Base-by-base conservation (phyloP, 2,113 vertebrate species). In the Cyphomyrus discorhynchus region DNA sequence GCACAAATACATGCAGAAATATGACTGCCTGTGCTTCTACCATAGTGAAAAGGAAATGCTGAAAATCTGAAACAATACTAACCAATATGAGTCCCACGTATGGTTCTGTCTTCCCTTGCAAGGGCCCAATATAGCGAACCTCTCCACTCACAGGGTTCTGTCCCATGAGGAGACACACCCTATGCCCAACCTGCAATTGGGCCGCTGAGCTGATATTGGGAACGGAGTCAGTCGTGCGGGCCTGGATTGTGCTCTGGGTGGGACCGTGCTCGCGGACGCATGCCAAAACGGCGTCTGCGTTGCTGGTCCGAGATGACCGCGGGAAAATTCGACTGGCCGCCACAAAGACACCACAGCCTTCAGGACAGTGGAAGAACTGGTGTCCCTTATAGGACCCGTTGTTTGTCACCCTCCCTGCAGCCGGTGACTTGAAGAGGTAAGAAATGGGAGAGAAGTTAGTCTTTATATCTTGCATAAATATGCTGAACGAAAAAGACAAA, bases 301-400 rank as follows among this genome's bases (percentile, higher is more conserved):
- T 83, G 5, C 53, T 88, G 50, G n/a, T 19, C 46, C 90, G 74
- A 0, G 91, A 90, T 88, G 90, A 93, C 46, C 74, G 92, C 0
- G 90, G 39, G 2, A 11, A 15, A 70, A 96, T 90, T 62, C 94
- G 94, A 49, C 90, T 96, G 91, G 92, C 93, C 0, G 96, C 92
- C 1, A 97, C 89, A 24, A 97, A 97, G 47, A 96, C 94, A 13
- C 93, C 96, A 0, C 94, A 96, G 90, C 89, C 94, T 0, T 97
- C 96, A 0, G 94, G 94, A 89, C 96, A 97, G 2, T 50, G 88
- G 92, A 97, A 97, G 39, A 95, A 90, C 49, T 95, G 95, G 5
- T 94, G 94, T 0, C 96, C 95, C n/a, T 95, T 95, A 35, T 91
- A 95, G 87, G 94, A 93, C 0, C 96, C 97, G 9, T 95, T 96